Percentiles rank a stretch among this genome's conserved stretches.
These are phyloP conservation scores for Paedocypris sp. DNA, from an alignment of 2,113 vertebrate genomes.

Conservation along the genomic window DNA sequence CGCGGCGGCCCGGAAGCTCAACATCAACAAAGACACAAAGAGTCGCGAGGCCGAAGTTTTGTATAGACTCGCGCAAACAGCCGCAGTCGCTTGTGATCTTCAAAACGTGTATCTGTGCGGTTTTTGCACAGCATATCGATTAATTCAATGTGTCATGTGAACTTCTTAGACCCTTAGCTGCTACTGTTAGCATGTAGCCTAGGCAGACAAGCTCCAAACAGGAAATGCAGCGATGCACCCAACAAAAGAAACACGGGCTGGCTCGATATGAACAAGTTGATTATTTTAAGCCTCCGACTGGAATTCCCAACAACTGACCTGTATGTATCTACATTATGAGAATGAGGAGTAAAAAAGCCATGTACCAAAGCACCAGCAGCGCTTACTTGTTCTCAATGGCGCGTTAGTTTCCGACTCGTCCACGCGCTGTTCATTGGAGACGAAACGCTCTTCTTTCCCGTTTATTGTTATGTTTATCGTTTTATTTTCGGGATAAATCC, in stretches of 20 bases:
- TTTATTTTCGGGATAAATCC: no score
- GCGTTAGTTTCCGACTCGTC: constrained; percentile 12
- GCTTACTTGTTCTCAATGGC: constrained; percentile 32
- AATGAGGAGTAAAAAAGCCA: no score
- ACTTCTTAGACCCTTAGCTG: not conserved
- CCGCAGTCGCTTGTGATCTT: not conserved
- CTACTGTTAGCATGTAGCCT: not conserved
- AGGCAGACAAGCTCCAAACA: constrained; percentile 14
- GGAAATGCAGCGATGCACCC: constrained; percentile 8
- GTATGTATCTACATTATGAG: no score
- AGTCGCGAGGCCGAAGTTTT: constrained; percentile 16
- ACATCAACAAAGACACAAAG: constrained; percentile 16
- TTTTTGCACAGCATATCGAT: not conserved
- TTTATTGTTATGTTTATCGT: no score
- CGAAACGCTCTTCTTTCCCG: not conserved
- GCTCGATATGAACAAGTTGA: not conserved
- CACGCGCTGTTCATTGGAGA: not conserved
- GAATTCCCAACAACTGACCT: no score
- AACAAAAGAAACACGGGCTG: not conserved
- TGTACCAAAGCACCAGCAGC: not conserved
- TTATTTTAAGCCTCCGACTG: not conserved
- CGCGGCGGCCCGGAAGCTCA: not conserved
- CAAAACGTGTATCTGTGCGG: not conserved
- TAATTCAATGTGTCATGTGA: not conserved
- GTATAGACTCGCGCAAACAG: not conserved